Evolutionary conservation across 1,140 invertebrate genomes (phyloP), one percentile per base, ranked within the genome.

Genomic region (Camponotus floridanus): DNA sequence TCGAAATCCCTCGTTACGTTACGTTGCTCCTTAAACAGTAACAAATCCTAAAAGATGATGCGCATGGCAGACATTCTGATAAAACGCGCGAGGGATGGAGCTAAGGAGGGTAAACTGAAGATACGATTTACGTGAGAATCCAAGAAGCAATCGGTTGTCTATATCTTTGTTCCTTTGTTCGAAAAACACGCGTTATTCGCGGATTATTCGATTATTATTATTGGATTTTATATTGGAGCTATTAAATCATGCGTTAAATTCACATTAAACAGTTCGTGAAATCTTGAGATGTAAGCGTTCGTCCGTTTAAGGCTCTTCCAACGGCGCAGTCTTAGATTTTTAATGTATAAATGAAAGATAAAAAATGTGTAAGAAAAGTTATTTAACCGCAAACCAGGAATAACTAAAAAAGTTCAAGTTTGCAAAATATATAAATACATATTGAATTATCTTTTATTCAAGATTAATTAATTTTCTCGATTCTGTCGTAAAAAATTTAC

Each of bases 1-100:
- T 74, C 48, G 57, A 74, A 31, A 73, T 45, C 65, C 59, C 88
- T 81, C 64, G 76, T 87, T 86, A 80, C 59, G 39, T 11, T 51
- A 51, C 68, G 33, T 36, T 48, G 67, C 67, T 39, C 36, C 78
- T 70, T 81, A 86, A 86, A 81, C 70, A 64, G 81, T 48, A 76
- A 86, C 48, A 62, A 86, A 18, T 33, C n/a, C 51, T 87, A 71
- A 85, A 79, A 88, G 67, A 39, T 26, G 18, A 3, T 33, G 42
- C 33, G 42, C 33, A 33, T 68, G 55, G 39, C 39, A 55, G 64
- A 55, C 51, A 31, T 48, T 51, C 51, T 73, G 73, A 88, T 88
- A 85, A 88, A 79, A 71, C 67, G 42, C 71, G 57, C 21, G 31
- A n/a, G 33, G 59, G 59, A 57, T 67, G 57, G 57, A 73, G 80